Evolutionary conservation across 2,888 invertebrate genomes (phyloP), one percentile per base, ranked within the genome.

Genomic region (Phortica magna): DNA sequence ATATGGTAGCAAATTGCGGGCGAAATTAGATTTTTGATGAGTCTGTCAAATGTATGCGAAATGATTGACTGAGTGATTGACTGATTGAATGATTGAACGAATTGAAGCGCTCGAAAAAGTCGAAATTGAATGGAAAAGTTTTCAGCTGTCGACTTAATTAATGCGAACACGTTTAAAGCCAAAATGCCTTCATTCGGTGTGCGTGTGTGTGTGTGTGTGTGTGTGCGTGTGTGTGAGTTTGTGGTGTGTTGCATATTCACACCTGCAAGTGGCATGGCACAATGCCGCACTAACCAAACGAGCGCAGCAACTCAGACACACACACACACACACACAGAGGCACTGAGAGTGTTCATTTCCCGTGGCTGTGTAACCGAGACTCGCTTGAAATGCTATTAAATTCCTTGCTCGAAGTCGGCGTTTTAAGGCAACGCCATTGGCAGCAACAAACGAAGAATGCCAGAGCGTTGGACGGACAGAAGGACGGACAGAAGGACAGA

Each of bases 321-420:
- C 73, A 73, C 39, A 74, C 59, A 53, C 57, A 70, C 61, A 55
- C 31, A 48, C 57, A 76, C 76, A 71, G 7, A 31, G 79, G n/a
- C n/a, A n/a, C 79, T 76, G 78, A 81, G 81, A 80, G 79, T 81
- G 87, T 83, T 87, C 87, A 85, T 86, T 84, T 88, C 88, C 48
- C 85, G 80, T 83, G 81, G 78, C 10, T 59, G 59, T 39, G 57
- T n/a, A 31, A 31, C 72, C 41, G 10, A 55, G 42, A 17, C 59
- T 42, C 41, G 72, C n/a, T 39, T n/a, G 19, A 75, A 73, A 77
- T 76, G 78, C 77, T 76, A 73, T 42, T 64, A 79, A 83, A 84
- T 84, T 83, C 82, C 88, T 80, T 61, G 41, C 31, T n/a, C 72
- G 55, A 77, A 43, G 57, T 72, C 57, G 73, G 65, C 67, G 7